Base-by-base conservation (phyloP, 2,113 vertebrate genomes). In the Tragelaphus strepsiceros region DNA sequence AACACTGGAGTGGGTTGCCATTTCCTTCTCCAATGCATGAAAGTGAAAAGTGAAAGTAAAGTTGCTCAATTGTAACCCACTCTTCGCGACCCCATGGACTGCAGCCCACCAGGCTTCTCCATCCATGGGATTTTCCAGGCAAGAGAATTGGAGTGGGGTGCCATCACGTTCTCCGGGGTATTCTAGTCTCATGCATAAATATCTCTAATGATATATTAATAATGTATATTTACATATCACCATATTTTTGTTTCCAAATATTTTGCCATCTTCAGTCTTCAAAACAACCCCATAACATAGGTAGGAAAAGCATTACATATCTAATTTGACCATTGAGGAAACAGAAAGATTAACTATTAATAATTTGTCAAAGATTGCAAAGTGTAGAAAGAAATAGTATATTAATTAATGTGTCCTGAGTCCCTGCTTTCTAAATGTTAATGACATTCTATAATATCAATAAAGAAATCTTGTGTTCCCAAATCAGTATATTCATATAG, bases 391-490 rank as follows among this genome's bases (percentile, higher is more conserved):
- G 59, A 97, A 84, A 3, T 7, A 43, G 49, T 43, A 49, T 74
- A 82, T 91, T 91, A 96, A 96, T 93, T 87, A 93, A 71, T 92
- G 58, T 92, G 56, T 90, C 84, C 22, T 49, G 74, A 94, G 46
- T 35, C 51, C 32, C 56, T 71, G 19, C 26, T 94, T 96, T 95
- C 77, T 95, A 64, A 83, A 95, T 80, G 88, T 87, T 81, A 92
- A 54, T 88, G 46, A 46, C 61, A 90, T 32, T 96, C 61, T 96
- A 54, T 61, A 62, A 32, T 28, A 71, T 83, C 92, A 96, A 87
- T 83, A 61, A 67, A 88, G 51, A 89, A 92, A 94, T 5, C 12
- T 56, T 43, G 2, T 84, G 28, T 93, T 88, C 53, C 85, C 15
- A 85, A 80, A 61, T 80, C 17, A 4, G 58, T 24, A 58, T 78